Base-by-base conservation (phyloP, 2,113 vertebrate species). In the Campylorhamphus procurvoides region DNA sequence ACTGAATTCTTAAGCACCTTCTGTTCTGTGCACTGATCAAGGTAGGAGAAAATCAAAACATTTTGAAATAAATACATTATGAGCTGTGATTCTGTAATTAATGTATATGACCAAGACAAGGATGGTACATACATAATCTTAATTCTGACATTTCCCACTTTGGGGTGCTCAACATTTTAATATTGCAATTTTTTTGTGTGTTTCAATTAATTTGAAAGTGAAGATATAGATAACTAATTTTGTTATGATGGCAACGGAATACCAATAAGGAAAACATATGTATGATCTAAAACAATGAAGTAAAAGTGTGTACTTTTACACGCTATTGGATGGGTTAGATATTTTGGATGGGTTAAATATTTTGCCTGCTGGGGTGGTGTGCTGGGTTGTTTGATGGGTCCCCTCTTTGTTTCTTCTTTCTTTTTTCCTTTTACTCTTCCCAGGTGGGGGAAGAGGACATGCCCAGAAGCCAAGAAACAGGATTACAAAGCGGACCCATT, bases 401-500 rank as follows among this genome's bases (percentile, higher is more conserved):
- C 8, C 19, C 8, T 63, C 62, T 74, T 73, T 67, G 25, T 63
- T 83, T 63, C 58, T 63, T 73, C 25, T 58, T 84, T 91, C 35
- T 87, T 93, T 49, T 33, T 79, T 84, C n/a, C 13, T 83, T 87
- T 79, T 76, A 86, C 50, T 75, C 23, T 44, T 74, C 14, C 23
- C 56, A 62, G 56, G 40, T 71, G 10, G 76, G 67, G 39, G 37
- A 86, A 25, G 20, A 83, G 31, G 22, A 28, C 58, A 93, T 93
- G 76, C 72, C 87, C 87, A 79, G 42, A 10, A 94, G 93, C 47
- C 62, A 93, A n/a, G 52, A 56, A 91, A 42, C 40, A 71, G 60
- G 37, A n/a, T 83, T 74, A 82, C 60, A 89, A 86, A 96, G 86
- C 62, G 76, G 80, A 96, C 90, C 76, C 31, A 75, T 83, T 96